Conservation (phyloP, 2,797 vertebrate genomes). For the Oreonectes daqikongensis region DNA sequence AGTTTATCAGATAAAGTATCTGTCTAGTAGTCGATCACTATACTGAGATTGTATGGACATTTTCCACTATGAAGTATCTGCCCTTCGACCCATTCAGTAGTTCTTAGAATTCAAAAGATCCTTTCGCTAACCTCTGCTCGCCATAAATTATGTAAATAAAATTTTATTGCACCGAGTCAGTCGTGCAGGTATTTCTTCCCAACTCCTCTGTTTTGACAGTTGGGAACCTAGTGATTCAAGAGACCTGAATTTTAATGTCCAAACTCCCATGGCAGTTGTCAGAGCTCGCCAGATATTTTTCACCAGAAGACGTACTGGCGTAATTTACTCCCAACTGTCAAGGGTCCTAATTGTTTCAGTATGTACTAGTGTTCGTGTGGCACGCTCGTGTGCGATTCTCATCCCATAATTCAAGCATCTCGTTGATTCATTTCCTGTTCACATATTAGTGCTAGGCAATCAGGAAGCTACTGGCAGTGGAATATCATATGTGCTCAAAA, state of each 20-base stretch:
- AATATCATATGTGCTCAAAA: constrained; percentile 26
- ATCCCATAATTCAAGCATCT: constrained; percentile 51
- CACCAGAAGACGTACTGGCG: constrained; percentile 42
- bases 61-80: constrained; percentile 17
- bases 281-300: constrained; percentile 58
- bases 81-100: constrained; percentile 42
- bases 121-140: constrained; percentile 28
- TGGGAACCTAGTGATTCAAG: constrained; percentile 58
- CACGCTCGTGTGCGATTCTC: constrained; percentile 41
- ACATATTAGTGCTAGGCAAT: constrained; percentile 61
- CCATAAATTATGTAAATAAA: constrained; percentile 52
- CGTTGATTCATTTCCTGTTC: constrained; percentile 51
- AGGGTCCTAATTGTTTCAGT: constrained; percentile 64
- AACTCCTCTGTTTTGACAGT: constrained; percentile 52
- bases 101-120: constrained; percentile 45
- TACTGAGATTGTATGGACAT: constrained; percentile 9
- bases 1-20: background rate
- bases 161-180: constrained; percentile 51
- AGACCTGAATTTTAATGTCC: constrained; percentile 60
- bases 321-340: constrained; percentile 60
- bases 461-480: constrained; percentile 50
- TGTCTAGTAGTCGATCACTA: background rate
- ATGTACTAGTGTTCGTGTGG: constrained; percentile 63
- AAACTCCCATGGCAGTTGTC: constrained; percentile 54
- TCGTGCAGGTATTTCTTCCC: constrained; percentile 50